A percentile compares a stretch with the other conserved stretches of the same genome.
Conservation (phyloP, 2,797 vertebrate species). For the Silurus lanzhouensis region DNA sequence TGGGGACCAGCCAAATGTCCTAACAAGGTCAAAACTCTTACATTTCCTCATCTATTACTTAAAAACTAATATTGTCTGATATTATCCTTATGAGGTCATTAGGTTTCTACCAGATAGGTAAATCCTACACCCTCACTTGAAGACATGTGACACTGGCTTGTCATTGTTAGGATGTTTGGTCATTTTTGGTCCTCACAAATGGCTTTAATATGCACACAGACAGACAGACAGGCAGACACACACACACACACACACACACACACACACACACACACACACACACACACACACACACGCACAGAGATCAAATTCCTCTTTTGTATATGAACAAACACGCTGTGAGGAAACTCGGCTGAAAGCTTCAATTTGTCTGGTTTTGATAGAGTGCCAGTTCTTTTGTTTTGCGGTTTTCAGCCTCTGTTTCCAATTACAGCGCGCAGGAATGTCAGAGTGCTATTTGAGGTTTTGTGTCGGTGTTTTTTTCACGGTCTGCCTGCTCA, state of each 20-base stretch:
- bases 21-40: neutral
- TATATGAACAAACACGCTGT: slow-evolving; percentile 21
- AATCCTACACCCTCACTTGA: neutral
- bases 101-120: neutral
- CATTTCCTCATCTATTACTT: neutral
- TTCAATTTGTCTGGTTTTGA: slow-evolving; percentile 36
- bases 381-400: slow-evolving; percentile 15
- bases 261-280: neutral
- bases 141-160: neutral
- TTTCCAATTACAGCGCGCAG: slow-evolving; percentile 51
- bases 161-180: neutral
- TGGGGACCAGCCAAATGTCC: neutral
- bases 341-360: slow-evolving; percentile 26
- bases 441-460: slow-evolving; percentile 46
- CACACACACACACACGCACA: neutral
- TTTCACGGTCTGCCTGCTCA: slow-evolving; percentile 33
- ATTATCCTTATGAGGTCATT: neutral
- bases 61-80: no score
- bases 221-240: neutral
- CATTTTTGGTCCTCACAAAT: neutral
- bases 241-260: neutral
- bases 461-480: slow-evolving; percentile 45
- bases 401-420: slow-evolving; percentile 50
- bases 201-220: neutral
- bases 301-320: slow-evolving; percentile 20